Evolutionary conservation across 2,797 vertebrate genomes (phyloP).

Genomic region (Mus minutoides): DNA sequence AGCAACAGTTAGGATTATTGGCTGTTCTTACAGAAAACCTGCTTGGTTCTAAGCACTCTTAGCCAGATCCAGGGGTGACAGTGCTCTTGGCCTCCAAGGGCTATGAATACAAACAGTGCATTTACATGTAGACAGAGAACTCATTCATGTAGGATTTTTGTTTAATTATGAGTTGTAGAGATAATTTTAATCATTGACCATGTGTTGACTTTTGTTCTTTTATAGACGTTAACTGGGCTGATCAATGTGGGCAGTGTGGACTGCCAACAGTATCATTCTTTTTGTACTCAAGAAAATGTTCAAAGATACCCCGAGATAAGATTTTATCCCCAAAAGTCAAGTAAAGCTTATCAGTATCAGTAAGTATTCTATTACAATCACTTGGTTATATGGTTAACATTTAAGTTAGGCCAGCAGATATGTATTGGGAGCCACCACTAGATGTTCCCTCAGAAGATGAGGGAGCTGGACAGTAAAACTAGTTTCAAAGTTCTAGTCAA

Average conservation of each 20-base stretch:
- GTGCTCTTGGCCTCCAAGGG: neutral
- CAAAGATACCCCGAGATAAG: slow-evolving; percentile 96
- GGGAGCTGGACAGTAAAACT: neutral
- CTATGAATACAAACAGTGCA: neutral
- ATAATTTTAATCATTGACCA: slow-evolving; percentile 13
- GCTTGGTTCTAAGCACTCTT: neutral
- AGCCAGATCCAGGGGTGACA: neutral
- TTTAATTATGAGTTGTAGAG: neutral
- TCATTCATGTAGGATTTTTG: no score
- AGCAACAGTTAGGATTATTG: neutral
- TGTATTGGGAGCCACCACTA: neutral
- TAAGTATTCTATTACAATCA: slow-evolving; percentile 83
- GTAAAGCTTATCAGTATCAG: slow-evolving; percentile 87
- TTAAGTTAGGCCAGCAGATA: neutral
- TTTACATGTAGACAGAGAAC: neutral
- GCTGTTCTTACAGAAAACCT: neutral
- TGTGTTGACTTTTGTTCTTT: slow-evolving; percentile 63
- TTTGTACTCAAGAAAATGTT: slow-evolving; percentile 93
- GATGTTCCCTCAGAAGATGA: neutral
- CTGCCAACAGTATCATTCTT: slow-evolving; percentile 93
- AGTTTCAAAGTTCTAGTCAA: neutral
- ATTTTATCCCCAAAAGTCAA: slow-evolving; percentile 89
- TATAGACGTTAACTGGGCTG: slow-evolving; percentile 92
- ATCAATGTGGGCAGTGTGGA: slow-evolving; percentile 94
- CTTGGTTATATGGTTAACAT: slow-evolving; percentile 35